A percentile compares a stretch with the other conserved stretches of the same genome.
Conservation (phyloP, 2,113 vertebrate species). For the Nothobranchius furzeri region DNA sequence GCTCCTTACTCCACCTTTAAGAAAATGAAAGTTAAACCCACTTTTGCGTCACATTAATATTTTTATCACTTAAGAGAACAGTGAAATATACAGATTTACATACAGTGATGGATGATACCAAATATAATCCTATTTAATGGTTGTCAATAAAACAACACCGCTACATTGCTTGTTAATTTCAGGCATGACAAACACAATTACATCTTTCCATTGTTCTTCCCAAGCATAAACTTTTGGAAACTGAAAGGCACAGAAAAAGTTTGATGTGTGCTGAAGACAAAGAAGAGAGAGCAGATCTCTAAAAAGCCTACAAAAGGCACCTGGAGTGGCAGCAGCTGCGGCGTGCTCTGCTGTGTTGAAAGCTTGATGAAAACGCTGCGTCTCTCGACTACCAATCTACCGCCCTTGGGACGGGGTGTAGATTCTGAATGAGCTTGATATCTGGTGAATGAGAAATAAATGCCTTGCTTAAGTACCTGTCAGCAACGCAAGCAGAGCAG, state of each 20-base stretch:
- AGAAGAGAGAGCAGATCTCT: constrained; percentile 9
- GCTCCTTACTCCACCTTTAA: too few relatives aligned
- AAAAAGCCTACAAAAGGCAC: constrained; percentile 16
- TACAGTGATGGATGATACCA: constrained; percentile 4
- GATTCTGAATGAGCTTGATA: constrained; percentile 69
- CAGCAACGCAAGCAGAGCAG: constrained; percentile 48
- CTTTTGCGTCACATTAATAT: background rate
- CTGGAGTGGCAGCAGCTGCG: constrained; percentile 62
- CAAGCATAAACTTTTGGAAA: background rate
- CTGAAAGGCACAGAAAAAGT: constrained; percentile 12
- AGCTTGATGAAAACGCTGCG: constrained; percentile 44
- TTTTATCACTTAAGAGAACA: background rate
- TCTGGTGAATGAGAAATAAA: constrained; percentile 70
- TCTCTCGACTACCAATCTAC: constrained; percentile 49
- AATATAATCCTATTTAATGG: constrained; percentile 15
- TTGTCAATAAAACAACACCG: constrained; percentile 16
- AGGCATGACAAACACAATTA: constrained; percentile 5
- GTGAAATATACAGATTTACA: background rate
- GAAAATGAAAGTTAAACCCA: background rate
- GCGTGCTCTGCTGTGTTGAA: constrained; percentile 17
- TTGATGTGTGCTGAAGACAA: constrained; percentile 1
- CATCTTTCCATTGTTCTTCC: constrained; percentile 19
- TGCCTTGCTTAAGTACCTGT: constrained; percentile 63
- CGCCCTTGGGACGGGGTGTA: constrained; percentile 36
- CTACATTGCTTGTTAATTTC: constrained; percentile 13